Evolutionary conservation across 1,140 invertebrate species (phyloP), one percentile per base, ranked within the genome.

Genomic region (Lethrus apterus): DNA sequence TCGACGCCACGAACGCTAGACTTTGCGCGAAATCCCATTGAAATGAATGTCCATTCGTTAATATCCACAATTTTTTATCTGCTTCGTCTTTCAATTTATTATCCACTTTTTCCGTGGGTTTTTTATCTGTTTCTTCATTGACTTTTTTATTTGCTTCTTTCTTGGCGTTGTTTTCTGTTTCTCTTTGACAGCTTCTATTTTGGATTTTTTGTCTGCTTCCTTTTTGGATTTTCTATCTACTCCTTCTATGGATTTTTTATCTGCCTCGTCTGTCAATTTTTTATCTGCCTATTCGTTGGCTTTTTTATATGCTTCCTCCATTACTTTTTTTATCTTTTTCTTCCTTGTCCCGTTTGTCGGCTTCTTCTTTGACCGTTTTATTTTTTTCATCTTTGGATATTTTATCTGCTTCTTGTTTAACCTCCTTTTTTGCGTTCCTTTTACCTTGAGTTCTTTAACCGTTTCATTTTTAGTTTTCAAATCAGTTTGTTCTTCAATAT

Each of bases 151-250:
- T 35, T 17, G 20, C 18, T 10, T 53, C 43, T 26, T 43, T 20
- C 44, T 51, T 45, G 20, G 21, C 46, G 44, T 23, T 40, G 23
- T 42, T 35, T 30, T 53, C n/a, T n/a, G n/a, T n/a, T n/a, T n/a
- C n/a, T n/a, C n/a, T n/a, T n/a, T n/a, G n/a, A n/a, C 45, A 13
- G 46, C 43, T 34, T 52, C 23, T 5, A 55, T 46, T 5, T 55
- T 44, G n/a, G 50, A 40, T 8, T 45, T 51, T 40, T 46, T 48
- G 43, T 30, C 55, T 51, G 46, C 44, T 38, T 43, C 52, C 30
- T 51, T 35, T 24, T 26, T 23, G n/a, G n/a, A n/a, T n/a, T 31
- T 35, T 34, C 50, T 44, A 40, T 41, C 40, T 48, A 26, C 23
- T 29, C 40, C 31, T 43, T n/a, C n/a, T n/a, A n/a, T n/a, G n/a